Conservation (phyloP, 2,797 vertebrate species). For the Orientallactaga sibirica region DNA sequence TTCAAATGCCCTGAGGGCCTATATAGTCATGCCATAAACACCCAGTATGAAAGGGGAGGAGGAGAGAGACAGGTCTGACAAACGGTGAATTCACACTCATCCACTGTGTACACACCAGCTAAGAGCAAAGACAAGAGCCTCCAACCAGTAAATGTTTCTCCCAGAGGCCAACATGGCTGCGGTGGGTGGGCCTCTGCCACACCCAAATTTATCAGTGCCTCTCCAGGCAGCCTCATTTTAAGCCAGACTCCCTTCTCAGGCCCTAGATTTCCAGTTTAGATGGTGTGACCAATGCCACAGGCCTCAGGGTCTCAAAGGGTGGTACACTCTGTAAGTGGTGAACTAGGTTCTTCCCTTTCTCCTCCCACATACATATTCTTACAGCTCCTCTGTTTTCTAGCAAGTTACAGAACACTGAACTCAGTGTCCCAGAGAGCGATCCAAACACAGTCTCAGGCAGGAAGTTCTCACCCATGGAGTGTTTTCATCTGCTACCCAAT, state of each 20-base stretch:
- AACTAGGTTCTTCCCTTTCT: neutral
- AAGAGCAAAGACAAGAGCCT: neutral
- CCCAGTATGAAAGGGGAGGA: neutral
- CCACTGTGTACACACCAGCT: neutral
- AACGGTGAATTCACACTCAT: neutral
- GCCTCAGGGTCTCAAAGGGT: neutral
- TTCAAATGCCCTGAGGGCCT: neutral
- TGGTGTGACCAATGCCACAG: neutral
- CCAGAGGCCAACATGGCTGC: neutral
- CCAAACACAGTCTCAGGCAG: neutral
- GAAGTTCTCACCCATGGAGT: neutral
- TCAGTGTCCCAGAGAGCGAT: neutral
- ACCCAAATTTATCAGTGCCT: constrained; percentile 51
- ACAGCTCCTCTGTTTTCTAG: neutral
- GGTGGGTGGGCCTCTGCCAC: neutral
- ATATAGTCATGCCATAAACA: neutral
- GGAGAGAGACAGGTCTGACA: neutral
- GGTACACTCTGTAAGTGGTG: neutral
- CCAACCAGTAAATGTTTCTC: constrained; percentile 12
- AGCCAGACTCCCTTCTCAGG: neutral
- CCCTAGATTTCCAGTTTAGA: neutral
- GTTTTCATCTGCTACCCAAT: constrained; percentile 1
- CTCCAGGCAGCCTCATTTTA: constrained; percentile 8
- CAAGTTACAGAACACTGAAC: constrained; percentile 33
- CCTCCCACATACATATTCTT: neutral